These are phyloP conservation scores for Triplophysa rosa DNA, from an alignment of 2,113 vertebrate species.

Conservation along the genomic window DNA sequence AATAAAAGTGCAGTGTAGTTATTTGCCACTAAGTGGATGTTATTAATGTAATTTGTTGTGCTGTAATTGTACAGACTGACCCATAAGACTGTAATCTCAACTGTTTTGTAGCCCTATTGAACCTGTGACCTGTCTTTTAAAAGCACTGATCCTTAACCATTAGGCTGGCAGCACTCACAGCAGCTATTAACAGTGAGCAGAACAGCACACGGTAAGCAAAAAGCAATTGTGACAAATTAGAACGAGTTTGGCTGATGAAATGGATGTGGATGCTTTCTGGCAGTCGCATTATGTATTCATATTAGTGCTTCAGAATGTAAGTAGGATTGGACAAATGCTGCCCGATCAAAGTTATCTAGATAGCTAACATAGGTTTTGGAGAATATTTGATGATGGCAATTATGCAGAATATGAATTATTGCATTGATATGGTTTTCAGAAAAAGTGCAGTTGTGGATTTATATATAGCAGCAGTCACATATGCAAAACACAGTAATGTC, in stretches of 20 bases:
- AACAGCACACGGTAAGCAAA: slow-evolving; percentile 7
- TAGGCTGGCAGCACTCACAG: not conserved
- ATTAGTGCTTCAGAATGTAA: not conserved
- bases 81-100: slow-evolving; percentile 14
- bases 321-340: no score
- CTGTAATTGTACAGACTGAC: slow-evolving; percentile 9
- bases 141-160: slow-evolving; percentile 23
- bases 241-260: not conserved
- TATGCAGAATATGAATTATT: no score
- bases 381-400: no score
- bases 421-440: no score
- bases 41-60: slow-evolving; percentile 11
- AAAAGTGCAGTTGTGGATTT: no score
- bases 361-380: no score
- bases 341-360: no score
- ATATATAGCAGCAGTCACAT: no score
- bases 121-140: slow-evolving; percentile 9
- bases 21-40: slow-evolving; percentile 20
- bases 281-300: not conserved
- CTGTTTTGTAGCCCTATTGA: slow-evolving; percentile 21
- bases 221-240: not conserved
- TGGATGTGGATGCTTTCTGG: not conserved
- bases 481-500: no score
- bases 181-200: not conserved
- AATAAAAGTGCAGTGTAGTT: not conserved